These are phyloP conservation scores for Anhinga anhinga DNA, from an alignment of 2,113 vertebrate species.

Conservation along the genomic window DNA sequence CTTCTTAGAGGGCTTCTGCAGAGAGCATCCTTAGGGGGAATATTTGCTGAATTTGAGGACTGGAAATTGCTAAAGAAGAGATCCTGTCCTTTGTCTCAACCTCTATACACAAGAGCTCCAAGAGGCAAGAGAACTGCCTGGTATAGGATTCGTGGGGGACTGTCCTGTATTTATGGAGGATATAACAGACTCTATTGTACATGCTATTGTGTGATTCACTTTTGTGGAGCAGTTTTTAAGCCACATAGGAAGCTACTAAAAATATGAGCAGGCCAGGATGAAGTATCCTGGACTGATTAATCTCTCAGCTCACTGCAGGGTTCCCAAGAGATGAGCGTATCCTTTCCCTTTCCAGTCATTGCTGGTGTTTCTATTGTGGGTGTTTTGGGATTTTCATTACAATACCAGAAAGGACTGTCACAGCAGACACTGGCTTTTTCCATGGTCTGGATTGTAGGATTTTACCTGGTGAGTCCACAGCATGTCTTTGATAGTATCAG, in stretches of 20 bases:
- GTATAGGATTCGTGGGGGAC: neutral
- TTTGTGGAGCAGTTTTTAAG: neutral
- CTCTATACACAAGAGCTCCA: neutral
- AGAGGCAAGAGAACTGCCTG: neutral
- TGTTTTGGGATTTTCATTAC: neutral
- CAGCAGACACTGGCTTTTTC: neutral
- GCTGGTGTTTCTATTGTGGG: neutral
- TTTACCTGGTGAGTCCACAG: neutral
- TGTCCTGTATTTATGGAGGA: neutral
- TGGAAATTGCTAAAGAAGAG: neutral
- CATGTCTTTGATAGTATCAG: accelerated
- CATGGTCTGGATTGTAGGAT: neutral
- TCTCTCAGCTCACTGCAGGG: neutral
- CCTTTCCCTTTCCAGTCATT: neutral
- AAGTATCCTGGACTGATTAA: neutral
- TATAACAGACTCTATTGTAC: neutral
- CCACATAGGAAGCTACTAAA: neutral
- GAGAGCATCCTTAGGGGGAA: neutral
- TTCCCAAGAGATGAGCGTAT: neutral
- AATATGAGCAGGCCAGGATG: neutral
- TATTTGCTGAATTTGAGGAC: neutral
- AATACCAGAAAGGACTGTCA: neutral
- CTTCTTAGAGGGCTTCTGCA: neutral
- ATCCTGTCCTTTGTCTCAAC: neutral
- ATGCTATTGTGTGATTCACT: accelerated